Conservation (phyloP, 2,113 vertebrate genomes). For the Thermophis baileyi region DNA sequence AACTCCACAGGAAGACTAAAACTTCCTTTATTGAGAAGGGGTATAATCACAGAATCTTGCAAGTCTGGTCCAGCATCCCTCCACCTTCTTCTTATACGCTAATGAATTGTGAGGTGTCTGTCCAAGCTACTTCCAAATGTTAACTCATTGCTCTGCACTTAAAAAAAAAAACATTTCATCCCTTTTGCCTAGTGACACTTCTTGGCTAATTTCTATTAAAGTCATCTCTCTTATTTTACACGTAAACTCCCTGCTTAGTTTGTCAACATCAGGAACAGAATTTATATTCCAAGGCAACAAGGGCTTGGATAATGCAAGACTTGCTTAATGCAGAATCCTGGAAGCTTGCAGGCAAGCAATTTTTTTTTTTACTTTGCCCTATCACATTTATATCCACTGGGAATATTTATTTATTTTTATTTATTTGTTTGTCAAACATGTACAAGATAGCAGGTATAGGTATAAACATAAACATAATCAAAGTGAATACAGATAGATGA, state of each 20-base stretch:
- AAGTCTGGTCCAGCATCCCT: neutral
- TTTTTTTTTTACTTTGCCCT: neutral
- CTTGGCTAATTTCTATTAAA: neutral
- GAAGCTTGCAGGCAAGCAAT: neutral
- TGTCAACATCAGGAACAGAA: neutral
- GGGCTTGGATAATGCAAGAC: neutral
- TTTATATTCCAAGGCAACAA: neutral
- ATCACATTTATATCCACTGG: neutral
- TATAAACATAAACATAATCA: no score
- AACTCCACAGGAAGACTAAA: neutral
- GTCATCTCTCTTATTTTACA: neutral
- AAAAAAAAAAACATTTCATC: neutral
- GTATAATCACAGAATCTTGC: neutral
- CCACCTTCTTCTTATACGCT: neutral
- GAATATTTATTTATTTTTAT: no score
- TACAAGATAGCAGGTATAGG: no score
- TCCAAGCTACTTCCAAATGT: neutral
- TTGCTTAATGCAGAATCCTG: neutral
- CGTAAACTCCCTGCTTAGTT: neutral
- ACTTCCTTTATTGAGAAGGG: neutral
- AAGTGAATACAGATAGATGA: no score
- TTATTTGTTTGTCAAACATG: no score
- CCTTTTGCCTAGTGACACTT: neutral
- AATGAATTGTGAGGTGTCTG: neutral
- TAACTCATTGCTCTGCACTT: neutral